phyloP scores from a whole-genome alignment of 2,113 vertebrate species.

The Myanophis thanlyinensis region DNA sequence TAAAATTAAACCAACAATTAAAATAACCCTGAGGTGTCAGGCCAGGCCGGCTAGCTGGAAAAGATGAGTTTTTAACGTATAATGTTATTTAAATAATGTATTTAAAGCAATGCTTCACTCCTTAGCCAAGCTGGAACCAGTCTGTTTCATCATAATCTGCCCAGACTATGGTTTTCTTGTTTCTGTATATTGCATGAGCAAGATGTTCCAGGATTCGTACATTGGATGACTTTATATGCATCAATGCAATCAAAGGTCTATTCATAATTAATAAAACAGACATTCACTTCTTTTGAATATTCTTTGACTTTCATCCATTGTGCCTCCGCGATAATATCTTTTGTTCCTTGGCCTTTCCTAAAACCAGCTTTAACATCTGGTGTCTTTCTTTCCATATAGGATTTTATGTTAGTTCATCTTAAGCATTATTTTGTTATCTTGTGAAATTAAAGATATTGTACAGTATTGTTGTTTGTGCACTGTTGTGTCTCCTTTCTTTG shows the following conservation, averaged over 20 bases:
- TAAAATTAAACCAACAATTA: too few relatives aligned
- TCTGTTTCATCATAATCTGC: neutral
- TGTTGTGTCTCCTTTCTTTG: neutral
- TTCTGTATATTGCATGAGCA: neutral
- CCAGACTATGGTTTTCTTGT: neutral
- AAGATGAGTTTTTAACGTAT: too few relatives aligned
- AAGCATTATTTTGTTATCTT: neutral
- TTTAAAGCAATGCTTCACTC: neutral
- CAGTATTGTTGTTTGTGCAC: neutral
- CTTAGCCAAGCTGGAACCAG: neutral
- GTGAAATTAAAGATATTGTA: neutral
- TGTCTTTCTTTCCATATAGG: neutral
- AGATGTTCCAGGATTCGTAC: neutral
- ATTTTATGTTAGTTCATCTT: neutral
- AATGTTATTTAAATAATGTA: too few relatives aligned
- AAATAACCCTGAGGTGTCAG: too few relatives aligned
- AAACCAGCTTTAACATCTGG: neutral
- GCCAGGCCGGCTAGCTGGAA: too few relatives aligned
- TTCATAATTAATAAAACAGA: neutral
- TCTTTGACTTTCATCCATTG: neutral
- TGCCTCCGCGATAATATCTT: neutral
- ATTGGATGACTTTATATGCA: neutral
- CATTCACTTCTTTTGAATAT: neutral
- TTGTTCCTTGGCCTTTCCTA: neutral
- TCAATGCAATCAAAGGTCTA: neutral